phyloP scores from a whole-genome alignment of 2,797 vertebrate genomes.

The Hoplostethus atlanticus region DNA sequence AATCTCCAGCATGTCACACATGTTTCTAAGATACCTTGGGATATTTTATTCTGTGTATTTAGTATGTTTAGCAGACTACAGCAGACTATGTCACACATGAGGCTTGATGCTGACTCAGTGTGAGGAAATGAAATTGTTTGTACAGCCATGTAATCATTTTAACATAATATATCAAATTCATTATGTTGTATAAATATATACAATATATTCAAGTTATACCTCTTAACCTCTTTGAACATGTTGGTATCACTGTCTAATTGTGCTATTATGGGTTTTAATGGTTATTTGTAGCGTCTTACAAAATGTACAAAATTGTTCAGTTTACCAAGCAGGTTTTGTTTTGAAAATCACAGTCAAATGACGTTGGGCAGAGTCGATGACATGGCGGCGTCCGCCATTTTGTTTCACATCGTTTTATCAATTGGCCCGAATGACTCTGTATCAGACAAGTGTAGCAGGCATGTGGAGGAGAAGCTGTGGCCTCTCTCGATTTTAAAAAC shows the following conservation, averaged over 20 bases:
- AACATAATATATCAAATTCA: too few species aligned
- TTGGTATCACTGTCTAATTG: too few species aligned
- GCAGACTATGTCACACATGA: too few species aligned
- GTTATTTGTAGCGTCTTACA: background rate
- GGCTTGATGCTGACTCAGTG: too few species aligned
- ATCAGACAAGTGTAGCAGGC: conserved; percentile 27
- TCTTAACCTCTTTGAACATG: too few species aligned
- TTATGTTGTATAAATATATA: too few species aligned
- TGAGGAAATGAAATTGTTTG: too few species aligned
- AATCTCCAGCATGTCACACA: conserved; percentile 23
- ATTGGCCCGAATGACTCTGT: conserved; percentile 51
- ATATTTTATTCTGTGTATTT: conserved; percentile 9
- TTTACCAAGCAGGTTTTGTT: background rate
- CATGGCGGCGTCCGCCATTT: conserved; percentile 74
- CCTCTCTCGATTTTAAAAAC: background rate
- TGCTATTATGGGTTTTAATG: background rate
- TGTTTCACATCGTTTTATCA: conserved; percentile 53
- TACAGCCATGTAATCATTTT: too few species aligned
- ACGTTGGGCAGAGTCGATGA: conserved; percentile 29
- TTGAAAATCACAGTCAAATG: background rate
- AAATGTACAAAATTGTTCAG: conserved; percentile 3
- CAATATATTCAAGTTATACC: too few species aligned
- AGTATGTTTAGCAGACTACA: background rate
- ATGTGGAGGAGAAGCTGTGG: background rate
- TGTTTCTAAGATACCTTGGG: conserved; percentile 1